phyloP scores from a whole-genome alignment of 2,797 vertebrate species.

The Limnodromus scolopaceus region DNA sequence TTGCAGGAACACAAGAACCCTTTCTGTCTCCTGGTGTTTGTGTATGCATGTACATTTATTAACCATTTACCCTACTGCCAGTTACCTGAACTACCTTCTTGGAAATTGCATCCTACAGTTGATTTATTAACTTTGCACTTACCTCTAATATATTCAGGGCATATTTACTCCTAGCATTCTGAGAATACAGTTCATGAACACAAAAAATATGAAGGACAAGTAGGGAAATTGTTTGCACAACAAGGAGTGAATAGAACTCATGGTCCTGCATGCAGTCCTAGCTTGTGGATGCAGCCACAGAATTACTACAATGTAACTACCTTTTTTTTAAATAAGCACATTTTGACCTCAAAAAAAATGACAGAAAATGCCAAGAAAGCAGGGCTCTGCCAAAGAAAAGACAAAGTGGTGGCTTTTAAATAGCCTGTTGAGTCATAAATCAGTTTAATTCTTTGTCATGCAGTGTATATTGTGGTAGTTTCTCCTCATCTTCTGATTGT shows the following conservation, averaged over 20 bases:
- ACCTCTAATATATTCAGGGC: neutral
- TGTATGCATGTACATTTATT: neutral
- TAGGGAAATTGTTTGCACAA: neutral
- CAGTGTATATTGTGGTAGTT: neutral
- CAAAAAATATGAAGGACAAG: neutral
- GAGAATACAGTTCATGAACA: neutral
- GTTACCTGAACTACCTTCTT: neutral
- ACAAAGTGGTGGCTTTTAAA: neutral
- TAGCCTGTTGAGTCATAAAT: neutral
- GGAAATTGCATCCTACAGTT: constrained; percentile 19
- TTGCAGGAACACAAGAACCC: neutral
- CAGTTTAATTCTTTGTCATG: neutral
- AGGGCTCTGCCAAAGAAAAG: neutral
- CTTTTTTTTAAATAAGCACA: neutral
- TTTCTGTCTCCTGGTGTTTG: neutral
- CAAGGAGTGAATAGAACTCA: neutral
- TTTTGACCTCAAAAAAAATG: neutral
- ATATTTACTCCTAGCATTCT: neutral
- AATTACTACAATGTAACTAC: neutral
- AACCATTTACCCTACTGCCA: neutral
- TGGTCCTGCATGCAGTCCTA: neutral
- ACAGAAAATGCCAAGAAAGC: neutral
- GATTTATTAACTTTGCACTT: neutral
- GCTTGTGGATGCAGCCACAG: neutral
- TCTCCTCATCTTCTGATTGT: neutral